Percentiles rank a stretch among this genome's conserved stretches.
These are phyloP conservation scores for Myzus persicae DNA, from an alignment of 1,140 invertebrate genomes.

Conservation along the genomic window DNA sequence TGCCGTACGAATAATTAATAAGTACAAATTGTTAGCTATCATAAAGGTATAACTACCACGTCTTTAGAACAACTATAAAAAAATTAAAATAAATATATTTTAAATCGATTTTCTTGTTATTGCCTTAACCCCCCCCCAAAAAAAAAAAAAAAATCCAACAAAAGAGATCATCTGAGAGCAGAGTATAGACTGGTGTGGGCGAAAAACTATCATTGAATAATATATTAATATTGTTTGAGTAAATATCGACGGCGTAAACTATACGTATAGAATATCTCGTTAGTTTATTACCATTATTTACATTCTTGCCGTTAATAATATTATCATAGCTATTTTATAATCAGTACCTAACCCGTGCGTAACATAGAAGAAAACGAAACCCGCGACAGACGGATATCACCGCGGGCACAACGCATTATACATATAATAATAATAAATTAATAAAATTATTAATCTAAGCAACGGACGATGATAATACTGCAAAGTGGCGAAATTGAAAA, in stretches of 20 bases:
- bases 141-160: too few relatives aligned
- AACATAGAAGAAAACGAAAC: not conserved
- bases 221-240: not conserved
- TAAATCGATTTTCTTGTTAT: not conserved
- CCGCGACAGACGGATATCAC: not conserved
- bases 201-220: not conserved
- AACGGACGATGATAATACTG: not conserved
- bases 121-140: not conserved
- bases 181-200: not conserved
- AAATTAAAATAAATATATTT: too few relatives aligned
- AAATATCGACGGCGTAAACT: not conserved
- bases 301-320: not conserved
- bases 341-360: not conserved
- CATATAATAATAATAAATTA: conserved; percentile 9
- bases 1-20: too few relatives aligned
- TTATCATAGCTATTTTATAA: not conserved
- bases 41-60: too few relatives aligned
- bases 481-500: conserved; percentile 5
- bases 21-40: too few relatives aligned
- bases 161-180: too few relatives aligned
- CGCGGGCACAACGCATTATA: not conserved
- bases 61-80: too few relatives aligned
- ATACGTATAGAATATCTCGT: not conserved
- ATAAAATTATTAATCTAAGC: not conserved
- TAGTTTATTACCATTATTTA: not conserved